phyloP scores from a whole-genome alignment of 2,888 invertebrate genomes.

The Tenthredo notha region DNA sequence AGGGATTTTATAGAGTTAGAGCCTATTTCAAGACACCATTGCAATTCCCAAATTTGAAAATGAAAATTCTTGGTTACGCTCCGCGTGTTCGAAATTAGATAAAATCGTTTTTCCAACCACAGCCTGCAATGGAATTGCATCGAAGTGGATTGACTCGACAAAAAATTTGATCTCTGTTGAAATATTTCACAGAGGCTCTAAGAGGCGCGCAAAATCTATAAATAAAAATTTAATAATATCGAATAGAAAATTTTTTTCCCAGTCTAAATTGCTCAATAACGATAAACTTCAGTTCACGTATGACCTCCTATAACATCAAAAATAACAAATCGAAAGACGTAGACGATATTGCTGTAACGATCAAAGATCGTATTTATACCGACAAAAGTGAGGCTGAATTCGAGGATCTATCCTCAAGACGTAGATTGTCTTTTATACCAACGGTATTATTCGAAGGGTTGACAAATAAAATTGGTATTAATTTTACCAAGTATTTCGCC shows the following conservation, averaged over 20 bases:
- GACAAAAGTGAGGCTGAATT: not conserved
- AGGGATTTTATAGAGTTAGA: not conserved
- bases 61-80: not conserved
- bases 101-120: not conserved
- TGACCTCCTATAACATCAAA: not conserved
- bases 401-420: slow-evolving; percentile 40
- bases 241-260: not conserved
- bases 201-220: slow-evolving; percentile 59
- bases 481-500: slow-evolving; percentile 68
- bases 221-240: slow-evolving; percentile 54
- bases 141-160: slow-evolving; percentile 25
- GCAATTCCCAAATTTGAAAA: not conserved
- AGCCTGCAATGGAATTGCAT: not conserved
- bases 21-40: not conserved
- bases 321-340: not conserved
- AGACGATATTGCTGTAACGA: not conserved
- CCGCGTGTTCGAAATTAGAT: not conserved
- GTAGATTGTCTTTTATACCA: slow-evolving; percentile 69
- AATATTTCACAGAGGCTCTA: slow-evolving; percentile 64
- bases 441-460: slow-evolving; percentile 68
- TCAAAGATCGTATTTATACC: not conserved
- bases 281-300: not conserved
- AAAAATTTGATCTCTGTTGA: slow-evolving; percentile 61
- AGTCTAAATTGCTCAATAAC: not conserved
- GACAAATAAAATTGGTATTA: slow-evolving; percentile 66